Base-by-base conservation (phyloP, 2,888 invertebrate species). In the Coleophora flavipennella region DNA sequence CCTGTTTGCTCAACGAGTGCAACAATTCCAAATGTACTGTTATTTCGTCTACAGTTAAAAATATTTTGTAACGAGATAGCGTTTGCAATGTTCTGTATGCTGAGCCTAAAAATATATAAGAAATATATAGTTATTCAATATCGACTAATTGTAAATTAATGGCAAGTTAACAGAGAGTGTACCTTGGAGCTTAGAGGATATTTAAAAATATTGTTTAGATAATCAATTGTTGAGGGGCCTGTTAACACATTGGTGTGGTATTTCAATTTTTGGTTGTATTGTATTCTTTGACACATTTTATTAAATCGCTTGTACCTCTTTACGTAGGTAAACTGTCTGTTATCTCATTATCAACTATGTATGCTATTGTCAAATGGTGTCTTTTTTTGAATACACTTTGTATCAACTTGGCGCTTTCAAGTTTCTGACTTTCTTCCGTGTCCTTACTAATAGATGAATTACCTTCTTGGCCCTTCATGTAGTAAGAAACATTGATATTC, bases 41-140 rank as follows among this genome's bases (percentile, higher is more conserved):
- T 38, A 79, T 49, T 63, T 81, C 80, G 9, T 67, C 57, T 40
- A 67, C 51, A 13, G 75, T 73, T 75, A 81, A 75, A 40, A 66
- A 57, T n/a, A 62, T 49, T n/a, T 67, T 61, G 42, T 61, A 65
- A 35, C 69, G 50, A 27, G 57, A 43, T 20, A 81, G 54, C 37
- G 63, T 53, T 36, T 62, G 59, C 27, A 75, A 41, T 9, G 63
- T 71, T 55, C 64, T 69, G 35, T 44, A 59, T 28, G 63, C 70
- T 36, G 66, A 55, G 45, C 65, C 81, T 81, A 57, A 53, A 74
- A 72, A 47, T 42, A 33, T 26, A 35, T 11, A 31, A 35, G 33
- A n/a, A 13, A 31, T 14, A 7, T 8, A 13, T 28, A 38, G 9
- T 10, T 14, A 1, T 38, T 20, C 3, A 8, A 9, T 14, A n/a